These are phyloP conservation scores for Ardeotis arabs DNA, from an alignment of 2,113 vertebrate genomes.

Conservation along the genomic window DNA sequence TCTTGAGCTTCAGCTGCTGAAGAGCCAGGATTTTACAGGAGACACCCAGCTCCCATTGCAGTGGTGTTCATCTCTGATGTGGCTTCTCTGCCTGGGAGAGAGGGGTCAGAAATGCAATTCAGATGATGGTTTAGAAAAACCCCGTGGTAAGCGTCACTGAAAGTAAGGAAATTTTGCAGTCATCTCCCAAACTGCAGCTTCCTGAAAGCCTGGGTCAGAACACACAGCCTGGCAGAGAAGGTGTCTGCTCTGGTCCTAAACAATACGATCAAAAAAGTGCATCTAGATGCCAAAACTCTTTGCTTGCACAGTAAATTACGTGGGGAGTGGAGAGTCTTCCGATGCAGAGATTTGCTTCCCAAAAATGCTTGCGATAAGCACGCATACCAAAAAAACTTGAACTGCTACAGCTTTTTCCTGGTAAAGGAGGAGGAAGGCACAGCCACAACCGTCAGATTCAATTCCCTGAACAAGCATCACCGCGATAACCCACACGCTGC, in stretches of 20 bases:
- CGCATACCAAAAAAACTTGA: accelerated
- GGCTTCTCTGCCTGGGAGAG: neutral
- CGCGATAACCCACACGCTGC: neutral
- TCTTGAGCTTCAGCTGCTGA: neutral
- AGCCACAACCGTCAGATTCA: neutral
- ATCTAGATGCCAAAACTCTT: neutral
- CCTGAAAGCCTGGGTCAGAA: neutral
- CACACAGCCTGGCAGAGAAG: neutral
- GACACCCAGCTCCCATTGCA: neutral
- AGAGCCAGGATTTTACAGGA: neutral
- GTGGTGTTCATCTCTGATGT: accelerated
- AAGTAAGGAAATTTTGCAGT: neutral
- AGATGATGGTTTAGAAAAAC: neutral
- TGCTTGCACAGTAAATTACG: neutral
- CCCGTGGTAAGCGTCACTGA: neutral
- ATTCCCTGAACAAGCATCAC: accelerated
- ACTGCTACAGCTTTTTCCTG: neutral
- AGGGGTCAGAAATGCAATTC: neutral
- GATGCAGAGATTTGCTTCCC: neutral
- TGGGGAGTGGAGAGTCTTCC: neutral
- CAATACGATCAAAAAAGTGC: accelerated
- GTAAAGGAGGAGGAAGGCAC: neutral
- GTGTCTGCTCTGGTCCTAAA: neutral
- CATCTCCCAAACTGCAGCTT: neutral
- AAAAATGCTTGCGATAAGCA: neutral